Percentiles rank a stretch among this genome's conserved stretches.
phyloP scores from a whole-genome alignment of 2,797 vertebrate genomes.

The Labeo calbasu region DNA sequence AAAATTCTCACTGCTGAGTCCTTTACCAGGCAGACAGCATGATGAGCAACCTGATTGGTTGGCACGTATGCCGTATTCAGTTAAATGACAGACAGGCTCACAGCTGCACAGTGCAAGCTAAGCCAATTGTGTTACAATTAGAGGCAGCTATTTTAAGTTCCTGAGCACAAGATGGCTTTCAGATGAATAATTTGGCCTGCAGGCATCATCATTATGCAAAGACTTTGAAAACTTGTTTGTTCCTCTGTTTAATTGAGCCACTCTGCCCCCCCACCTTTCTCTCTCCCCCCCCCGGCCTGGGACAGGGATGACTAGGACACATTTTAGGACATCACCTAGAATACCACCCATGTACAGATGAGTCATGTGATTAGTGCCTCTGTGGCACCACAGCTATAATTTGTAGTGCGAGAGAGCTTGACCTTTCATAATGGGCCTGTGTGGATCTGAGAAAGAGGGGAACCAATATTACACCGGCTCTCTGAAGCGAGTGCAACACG shows the following conservation, averaged over 20 bases:
- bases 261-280: conserved; percentile 57
- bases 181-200: conserved; percentile 79
- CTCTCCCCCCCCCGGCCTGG: conserved; percentile 61
- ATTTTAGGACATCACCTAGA: conserved; percentile 47
- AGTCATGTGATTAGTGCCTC: conserved; percentile 43
- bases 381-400: conserved; percentile 37
- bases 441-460: conserved; percentile 43
- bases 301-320: conserved; percentile 33
- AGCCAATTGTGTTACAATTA: conserved; percentile 85
- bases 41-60: conserved; percentile 80
- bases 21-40: conserved; percentile 48
- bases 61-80: conserved; percentile 76
- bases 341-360: conserved; percentile 37
- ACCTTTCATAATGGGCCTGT: conserved; percentile 54
- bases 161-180: conserved; percentile 78
- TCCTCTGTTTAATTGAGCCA: conserved; percentile 73
- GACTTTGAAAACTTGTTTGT: conserved; percentile 78
- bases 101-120: conserved; percentile 80
- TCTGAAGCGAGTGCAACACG: conserved; percentile 35
- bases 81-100: conserved; percentile 80
- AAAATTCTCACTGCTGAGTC: conserved; percentile 52
- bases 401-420: conserved; percentile 38
- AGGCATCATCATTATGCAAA: conserved; percentile 82
- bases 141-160: conserved; percentile 81
- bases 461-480: conserved; percentile 37